A percentile compares a stretch with the other conserved stretches of the same genome.
These are phyloP conservation scores for Deilephila porcellus DNA, from an alignment of 2,888 invertebrate genomes.

Conservation along the genomic window DNA sequence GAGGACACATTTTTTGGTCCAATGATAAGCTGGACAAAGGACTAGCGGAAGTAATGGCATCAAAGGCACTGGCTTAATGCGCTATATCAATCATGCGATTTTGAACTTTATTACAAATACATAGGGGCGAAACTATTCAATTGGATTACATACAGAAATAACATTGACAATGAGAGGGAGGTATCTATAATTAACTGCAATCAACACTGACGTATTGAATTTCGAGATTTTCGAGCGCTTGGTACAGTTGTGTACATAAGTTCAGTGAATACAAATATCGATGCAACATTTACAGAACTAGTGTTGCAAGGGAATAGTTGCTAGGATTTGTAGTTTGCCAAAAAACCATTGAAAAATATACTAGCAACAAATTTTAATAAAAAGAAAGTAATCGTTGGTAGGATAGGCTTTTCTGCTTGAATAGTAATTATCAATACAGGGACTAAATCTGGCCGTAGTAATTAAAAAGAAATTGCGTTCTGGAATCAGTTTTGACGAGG, in stretches of 20 bases:
- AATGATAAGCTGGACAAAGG: conserved; percentile 58
- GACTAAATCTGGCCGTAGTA: neutral
- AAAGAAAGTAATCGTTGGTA: neutral
- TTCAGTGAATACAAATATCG: neutral
- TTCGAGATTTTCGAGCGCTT: conserved; percentile 80
- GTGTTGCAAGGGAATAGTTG: neutral
- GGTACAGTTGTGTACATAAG: conserved; percentile 59
- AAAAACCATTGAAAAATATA: too few relatives aligned
- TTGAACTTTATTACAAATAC: conserved; percentile 40
- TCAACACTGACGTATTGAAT: conserved; percentile 84
- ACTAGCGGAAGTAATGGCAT: conserved; percentile 76
- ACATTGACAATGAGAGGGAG: conserved; percentile 77
- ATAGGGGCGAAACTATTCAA: conserved; percentile 32
- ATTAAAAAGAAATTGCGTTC: neutral
- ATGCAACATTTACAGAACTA: too few relatives aligned
- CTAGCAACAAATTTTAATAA: too few relatives aligned
- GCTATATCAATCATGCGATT: conserved; percentile 61
- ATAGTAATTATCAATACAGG: too few relatives aligned
- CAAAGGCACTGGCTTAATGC: conserved; percentile 60
- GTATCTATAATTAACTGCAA: conserved; percentile 85
- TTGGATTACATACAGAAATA: conserved; percentile 59
- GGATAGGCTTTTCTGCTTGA: neutral
- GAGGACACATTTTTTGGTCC: conserved; percentile 26
- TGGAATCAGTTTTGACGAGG: too few relatives aligned
- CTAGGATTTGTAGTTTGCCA: neutral